These are phyloP conservation scores for Morbakka virulenta DNA, from an alignment of 30 jellyfish, hydroid and myxozoan species.

Conservation along the genomic window DNA sequence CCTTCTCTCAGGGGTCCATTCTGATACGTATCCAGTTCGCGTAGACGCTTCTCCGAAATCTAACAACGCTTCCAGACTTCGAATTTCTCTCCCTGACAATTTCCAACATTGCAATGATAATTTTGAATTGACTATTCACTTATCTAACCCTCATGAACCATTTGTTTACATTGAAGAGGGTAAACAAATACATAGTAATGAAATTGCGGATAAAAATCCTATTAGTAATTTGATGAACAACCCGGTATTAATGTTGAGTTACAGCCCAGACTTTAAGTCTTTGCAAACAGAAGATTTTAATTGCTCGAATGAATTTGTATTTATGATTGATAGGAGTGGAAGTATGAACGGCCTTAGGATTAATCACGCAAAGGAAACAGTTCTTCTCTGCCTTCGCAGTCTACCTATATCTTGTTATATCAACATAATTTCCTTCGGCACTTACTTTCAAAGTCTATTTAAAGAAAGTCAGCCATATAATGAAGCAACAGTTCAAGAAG, in stretches of 20 bases:
- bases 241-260: conserved; percentile 90
- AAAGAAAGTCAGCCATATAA: conserved; percentile 74
- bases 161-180: conserved; percentile 88
- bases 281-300: conserved; percentile 44
- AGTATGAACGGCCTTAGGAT: conserved; percentile 60
- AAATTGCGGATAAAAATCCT: conserved; percentile 74
- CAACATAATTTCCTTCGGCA: conserved; percentile 68
- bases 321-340: conserved; percentile 86
- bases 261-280: conserved; percentile 66
- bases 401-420: conserved; percentile 73
- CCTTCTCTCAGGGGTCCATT: conserved; percentile 83
- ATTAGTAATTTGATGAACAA: conserved; percentile 77
- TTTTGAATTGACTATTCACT: conserved; percentile 62
- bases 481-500: conserved; percentile 55
- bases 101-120: conserved; percentile 56
- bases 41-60: conserved; percentile 88
- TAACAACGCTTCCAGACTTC: conserved; percentile 71
- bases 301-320: conserved; percentile 60
- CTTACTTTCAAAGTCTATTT: conserved; percentile 66
- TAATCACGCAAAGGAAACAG: conserved; percentile 69
- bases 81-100: conserved; percentile 86
- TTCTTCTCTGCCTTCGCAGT: conserved; percentile 67
- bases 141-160: conserved; percentile 91
- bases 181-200: conserved; percentile 54
- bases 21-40: conserved; percentile 76